Conservation (phyloP, 2,797 vertebrate genomes). For the Australoheros facetus region DNA sequence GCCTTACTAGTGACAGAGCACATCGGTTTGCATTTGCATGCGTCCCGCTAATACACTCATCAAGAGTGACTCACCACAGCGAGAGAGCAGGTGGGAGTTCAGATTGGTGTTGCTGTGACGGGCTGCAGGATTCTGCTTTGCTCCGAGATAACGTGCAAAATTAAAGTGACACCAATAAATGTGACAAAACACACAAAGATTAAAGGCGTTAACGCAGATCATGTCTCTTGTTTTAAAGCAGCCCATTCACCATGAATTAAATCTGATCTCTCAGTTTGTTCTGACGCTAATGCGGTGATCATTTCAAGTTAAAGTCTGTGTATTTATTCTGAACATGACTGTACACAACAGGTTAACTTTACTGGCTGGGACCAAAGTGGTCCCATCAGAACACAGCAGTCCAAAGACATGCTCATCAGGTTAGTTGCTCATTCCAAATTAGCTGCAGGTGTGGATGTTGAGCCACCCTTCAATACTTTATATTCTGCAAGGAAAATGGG, state of each 20-base stretch:
- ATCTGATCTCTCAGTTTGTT: neutral
- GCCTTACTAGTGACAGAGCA: neutral
- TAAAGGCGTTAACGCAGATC: neutral
- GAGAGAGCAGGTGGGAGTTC: constrained; percentile 5
- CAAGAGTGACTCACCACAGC: constrained; percentile 3
- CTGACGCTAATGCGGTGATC: neutral
- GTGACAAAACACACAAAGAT: neutral
- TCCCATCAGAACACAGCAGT: too few relatives aligned
- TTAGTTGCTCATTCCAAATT: too few relatives aligned
- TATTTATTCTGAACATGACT: neutral
- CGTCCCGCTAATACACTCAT: neutral
- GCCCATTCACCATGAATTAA: neutral
- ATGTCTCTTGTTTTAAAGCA: neutral
- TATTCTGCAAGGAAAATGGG: too few relatives aligned
- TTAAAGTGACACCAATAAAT: neutral
- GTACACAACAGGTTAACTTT: too few relatives aligned
- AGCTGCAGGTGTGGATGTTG: too few relatives aligned
- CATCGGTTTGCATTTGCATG: neutral
- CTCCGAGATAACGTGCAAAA: neutral
- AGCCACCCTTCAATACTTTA: too few relatives aligned
- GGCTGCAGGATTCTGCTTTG: neutral
- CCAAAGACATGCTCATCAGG: too few relatives aligned
- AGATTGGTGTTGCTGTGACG: neutral
- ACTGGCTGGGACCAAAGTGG: too few relatives aligned
- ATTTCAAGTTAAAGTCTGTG: neutral